Conservation (phyloP, 2,888 invertebrate species). For the Cremastinae sp. region DNA sequence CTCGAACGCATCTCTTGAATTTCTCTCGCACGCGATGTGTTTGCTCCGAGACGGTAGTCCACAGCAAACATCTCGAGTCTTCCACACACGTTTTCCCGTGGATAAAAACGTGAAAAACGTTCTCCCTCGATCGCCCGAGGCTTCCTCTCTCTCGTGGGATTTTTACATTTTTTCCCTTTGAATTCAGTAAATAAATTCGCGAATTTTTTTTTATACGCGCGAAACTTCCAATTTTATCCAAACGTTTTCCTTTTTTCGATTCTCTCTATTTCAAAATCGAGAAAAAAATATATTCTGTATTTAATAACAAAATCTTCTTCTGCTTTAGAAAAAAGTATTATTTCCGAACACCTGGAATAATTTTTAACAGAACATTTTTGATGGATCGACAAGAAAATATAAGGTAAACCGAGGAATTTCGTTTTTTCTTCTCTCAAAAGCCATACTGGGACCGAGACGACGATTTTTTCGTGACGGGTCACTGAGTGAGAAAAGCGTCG, state of each 20-base stretch:
- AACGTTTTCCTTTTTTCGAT: neutral
- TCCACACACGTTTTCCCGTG: neutral
- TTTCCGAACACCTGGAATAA: too few species aligned
- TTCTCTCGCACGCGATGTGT: conserved; percentile 47
- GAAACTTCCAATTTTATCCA: neutral
- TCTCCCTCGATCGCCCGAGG: conserved; percentile 18
- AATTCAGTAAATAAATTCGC: neutral
- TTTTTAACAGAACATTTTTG: too few species aligned
- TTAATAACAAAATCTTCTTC: too few species aligned
- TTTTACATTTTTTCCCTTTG: neutral
- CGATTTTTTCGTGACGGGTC: conserved; percentile 46
- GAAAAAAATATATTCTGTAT: too few species aligned
- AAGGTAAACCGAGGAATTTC: too few species aligned
- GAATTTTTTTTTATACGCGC: neutral
- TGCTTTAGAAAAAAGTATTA: too few species aligned
- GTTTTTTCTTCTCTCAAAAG: neutral
- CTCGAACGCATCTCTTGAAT: conserved; percentile 16
- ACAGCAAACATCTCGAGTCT: conserved; percentile 25
- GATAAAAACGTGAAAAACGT: conserved; percentile 6
- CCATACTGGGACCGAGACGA: conserved; percentile 13
- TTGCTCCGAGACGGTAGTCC: conserved; percentile 19
- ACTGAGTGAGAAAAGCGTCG: conserved; percentile 8
- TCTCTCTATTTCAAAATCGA: too few species aligned
- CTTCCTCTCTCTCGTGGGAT: neutral
- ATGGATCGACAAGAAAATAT: too few species aligned